Conservation (phyloP, 2,888 invertebrate species). For the Mycalesis mineus region DNA sequence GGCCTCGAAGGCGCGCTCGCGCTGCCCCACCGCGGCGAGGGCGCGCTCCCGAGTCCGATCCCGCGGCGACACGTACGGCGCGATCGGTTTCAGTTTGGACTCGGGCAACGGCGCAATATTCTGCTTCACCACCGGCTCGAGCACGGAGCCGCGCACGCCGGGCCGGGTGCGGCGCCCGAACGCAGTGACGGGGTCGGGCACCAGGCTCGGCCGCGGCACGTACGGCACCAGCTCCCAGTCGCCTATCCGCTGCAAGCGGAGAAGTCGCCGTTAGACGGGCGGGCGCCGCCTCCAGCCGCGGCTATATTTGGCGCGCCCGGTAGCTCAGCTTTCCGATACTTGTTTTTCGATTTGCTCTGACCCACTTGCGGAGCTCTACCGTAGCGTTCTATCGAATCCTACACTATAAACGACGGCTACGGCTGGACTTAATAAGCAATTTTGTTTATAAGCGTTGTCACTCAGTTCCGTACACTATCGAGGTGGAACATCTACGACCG, state of each 20-base stretch:
- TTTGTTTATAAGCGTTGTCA: constrained; percentile 59
- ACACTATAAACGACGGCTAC: constrained; percentile 28
- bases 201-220: constrained; percentile 90
- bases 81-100: constrained; percentile 78
- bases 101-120: constrained; percentile 81
- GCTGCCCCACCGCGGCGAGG: constrained; percentile 76
- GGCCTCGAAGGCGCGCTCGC: constrained; percentile 78
- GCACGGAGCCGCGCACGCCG: constrained; percentile 64
- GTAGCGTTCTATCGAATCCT: constrained; percentile 37
- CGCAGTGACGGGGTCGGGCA: constrained; percentile 90
- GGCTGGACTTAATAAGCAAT: constrained; percentile 54
- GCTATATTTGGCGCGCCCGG: constrained; percentile 79
- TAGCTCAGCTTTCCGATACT: constrained; percentile 65
- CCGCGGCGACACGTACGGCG: constrained; percentile 83
- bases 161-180: constrained; percentile 83
- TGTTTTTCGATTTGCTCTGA: constrained; percentile 60
- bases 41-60: constrained; percentile 82
- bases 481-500: constrained; percentile 14
- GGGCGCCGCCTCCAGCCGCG: constrained; percentile 71
- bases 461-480: constrained; percentile 35
- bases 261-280: constrained; percentile 75
- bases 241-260: constrained; percentile 85
- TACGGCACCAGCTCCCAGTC: constrained; percentile 94
- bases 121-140: constrained; percentile 78
- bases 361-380: constrained; percentile 61